Evolutionary conservation across 2,113 vertebrate species (phyloP), one percentile per base, ranked within the genome.

Genomic region (Ascaphus truei): DNA sequence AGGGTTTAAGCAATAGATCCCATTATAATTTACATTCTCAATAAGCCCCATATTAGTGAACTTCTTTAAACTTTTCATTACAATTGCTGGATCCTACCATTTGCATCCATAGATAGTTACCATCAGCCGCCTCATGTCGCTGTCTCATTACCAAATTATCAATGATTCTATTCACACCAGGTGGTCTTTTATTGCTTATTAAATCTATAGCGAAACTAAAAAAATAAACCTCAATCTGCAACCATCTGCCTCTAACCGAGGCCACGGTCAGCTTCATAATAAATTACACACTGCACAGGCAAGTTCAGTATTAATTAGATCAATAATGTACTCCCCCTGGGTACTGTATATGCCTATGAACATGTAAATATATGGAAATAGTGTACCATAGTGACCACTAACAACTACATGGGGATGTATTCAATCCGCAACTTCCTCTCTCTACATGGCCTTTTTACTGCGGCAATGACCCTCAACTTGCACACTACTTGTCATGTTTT

Each of bases 141-240:
- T 34, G 30, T 55, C 22, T 5, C 9, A 56, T 22, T 3, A n/a
- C 7, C 22, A 33, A 8, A 4, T 16, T 33, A 48, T 47, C 53
- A 58, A 68, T 68, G 29, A 23, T 23, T n/a, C 41, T 15, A 58
- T 68, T 68, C 52, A 68, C 20, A 26, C 65, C 65, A 68, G 65
- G 53, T 58, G 65, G 65, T 58, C 65, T 58, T 43, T 36, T 29
- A 47, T 25, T 68, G 25, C 39, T 34, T 47, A 13, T 34, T 45
- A 30, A 20, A 45, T 18, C 25, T 16, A 47, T 30, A 20, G 37
- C 16, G n/a, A 48, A 48, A 26, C 27, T 12, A 52, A 52, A 29
- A 68, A 68, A 58, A 68, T 58, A 68, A 58, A 27, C 65, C 29
- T 25, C 3, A 47, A 51, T 41, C 65, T 7, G 4, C 53, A 56